Conservation (phyloP, 53 echinoderm and acorn worm species). For the Henricia sp. region DNA sequence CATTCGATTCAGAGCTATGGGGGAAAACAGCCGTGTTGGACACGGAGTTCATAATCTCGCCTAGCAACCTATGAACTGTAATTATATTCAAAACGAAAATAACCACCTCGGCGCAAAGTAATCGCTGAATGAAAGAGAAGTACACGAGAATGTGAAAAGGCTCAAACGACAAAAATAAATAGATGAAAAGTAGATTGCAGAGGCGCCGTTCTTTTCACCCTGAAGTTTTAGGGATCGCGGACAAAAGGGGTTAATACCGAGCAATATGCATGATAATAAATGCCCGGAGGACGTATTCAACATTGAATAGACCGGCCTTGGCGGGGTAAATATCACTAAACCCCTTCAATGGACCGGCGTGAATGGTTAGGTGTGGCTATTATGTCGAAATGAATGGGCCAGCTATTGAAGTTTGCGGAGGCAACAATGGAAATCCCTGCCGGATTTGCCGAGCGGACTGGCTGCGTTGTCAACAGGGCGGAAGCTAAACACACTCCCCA, state of each 20-base stretch:
- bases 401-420: conserved; percentile 60
- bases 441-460: conserved; percentile 38
- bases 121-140: conserved; percentile 26
- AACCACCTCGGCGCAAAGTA: conserved; percentile 41
- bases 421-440: conserved; percentile 39
- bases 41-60: conserved; percentile 7
- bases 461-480: conserved; percentile 56
- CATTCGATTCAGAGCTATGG: no score
- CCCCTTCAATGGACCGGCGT: conserved; percentile 37
- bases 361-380: conserved; percentile 63
- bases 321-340: conserved; percentile 70
- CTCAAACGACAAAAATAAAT: conserved; percentile 53
- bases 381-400: conserved; percentile 14
- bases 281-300: conserved; percentile 35
- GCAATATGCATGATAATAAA: conserved; percentile 66
- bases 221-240: conserved; percentile 23
- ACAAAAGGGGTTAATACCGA: conserved; percentile 65
- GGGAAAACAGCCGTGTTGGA: no score
- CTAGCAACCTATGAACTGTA: conserved; percentile 29
- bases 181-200: conserved; percentile 50
- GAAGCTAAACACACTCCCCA: conserved; percentile 57
- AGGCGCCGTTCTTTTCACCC: conserved; percentile 1
- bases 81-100: conserved; percentile 42
- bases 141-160: conserved; percentile 31
- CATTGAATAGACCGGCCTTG: conserved; percentile 54